Base-by-base conservation (phyloP, 92 coral and sea anemone species). In the Heteractis magnifica region DNA sequence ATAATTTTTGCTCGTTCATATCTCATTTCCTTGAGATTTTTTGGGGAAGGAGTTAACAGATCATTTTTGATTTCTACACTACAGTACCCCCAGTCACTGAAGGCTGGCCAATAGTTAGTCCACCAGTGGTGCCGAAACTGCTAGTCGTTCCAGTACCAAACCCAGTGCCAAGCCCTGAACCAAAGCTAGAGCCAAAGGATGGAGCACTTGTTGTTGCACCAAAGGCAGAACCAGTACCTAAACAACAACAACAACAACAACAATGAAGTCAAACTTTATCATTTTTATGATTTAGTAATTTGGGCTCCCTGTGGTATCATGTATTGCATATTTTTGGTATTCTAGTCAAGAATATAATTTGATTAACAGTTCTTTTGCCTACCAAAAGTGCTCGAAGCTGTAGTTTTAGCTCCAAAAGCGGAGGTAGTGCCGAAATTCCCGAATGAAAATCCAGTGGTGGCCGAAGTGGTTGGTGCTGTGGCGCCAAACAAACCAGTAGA, bases 311-410 rank as follows among this genome's bases (percentile, higher is more conserved):
- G 58, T 53, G 58, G 58, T 4, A 12, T 53, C 10, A 8, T 12
- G 13, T 12, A 53, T 53, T 53, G 9, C 58, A 53, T 4, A 53
- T 53, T 53, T 53, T 8, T 12, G 1, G 9, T 8, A 53, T 12
- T 53, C 58, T 34, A 34, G 44, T 8, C 58, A 8, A 53, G 9
- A 53, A 8, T 53, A 4, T 12, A 53, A 8, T 12, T 8, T 12
- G 13, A 8, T 53, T 53, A 53, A 0, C 13, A 12, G 58, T 1
- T 51, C 14, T 23, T 4, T 2, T 65, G 74, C 88, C 60, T 82
- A 87, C 98, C 95, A 87, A 93, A 87, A 50, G 92, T 58, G 74
- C 93, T 81, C 10, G 94, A 14, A 41, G 91, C 82, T 56, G 98
- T 83, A 41, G 94, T 81, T 85, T 93, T 91, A 23, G 86, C 89